Evolutionary conservation across 2,888 invertebrate species (phyloP), one percentile per base, ranked within the genome.

Genomic region (Nomada fabriciana): DNA sequence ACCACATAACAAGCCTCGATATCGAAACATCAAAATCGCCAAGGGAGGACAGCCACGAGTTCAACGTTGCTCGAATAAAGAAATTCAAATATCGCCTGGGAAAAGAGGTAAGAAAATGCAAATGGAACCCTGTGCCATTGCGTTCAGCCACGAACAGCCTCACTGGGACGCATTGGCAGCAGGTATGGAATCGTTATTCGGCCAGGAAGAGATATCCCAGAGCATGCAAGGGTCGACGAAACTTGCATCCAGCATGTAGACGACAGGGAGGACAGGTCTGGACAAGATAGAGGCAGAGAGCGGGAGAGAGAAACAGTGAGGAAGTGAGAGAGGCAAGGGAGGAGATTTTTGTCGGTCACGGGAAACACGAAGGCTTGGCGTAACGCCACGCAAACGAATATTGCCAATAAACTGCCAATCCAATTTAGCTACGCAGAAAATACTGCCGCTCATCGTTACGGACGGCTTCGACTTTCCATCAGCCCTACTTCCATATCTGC

Each of bases 341-440:
- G 53, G 67, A 71, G 85, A 90, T 90, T 91, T 90, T 89, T 88
- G 87, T 89, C 84, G 88, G 87, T 89, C 84, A 63, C 77, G 65
- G 55, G 79, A 78, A 84, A 89, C 89, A 91, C 81, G 89, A 81
- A 87, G 84, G 85, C 79, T 90, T 91, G 92, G 91, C 90, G 89
- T 90, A 85, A 90, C 88, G 92, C 91, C 92, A 90, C 90, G 89
- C 91, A 91, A 93, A 93, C 91, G 92, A 93, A 93, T 93, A 93
- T 93, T 92, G 92, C 90, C 92, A 92, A 93, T 93, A 93, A 93
- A 93, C 88, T 92, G 91, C 90, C 93, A 91, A 93, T 93, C 93
- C 93, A 91, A 92, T 93, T 93, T 93, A 92, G 91, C 89, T 91
- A 92, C 89, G 91, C 90, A 91, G 90, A 89, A 93, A 91, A 91